Evolutionary conservation across 35 echinoderm and acorn worm genomes (phyloP), one percentile per base, ranked within the genome.

Genomic region (Holothuria glaberrima): DNA sequence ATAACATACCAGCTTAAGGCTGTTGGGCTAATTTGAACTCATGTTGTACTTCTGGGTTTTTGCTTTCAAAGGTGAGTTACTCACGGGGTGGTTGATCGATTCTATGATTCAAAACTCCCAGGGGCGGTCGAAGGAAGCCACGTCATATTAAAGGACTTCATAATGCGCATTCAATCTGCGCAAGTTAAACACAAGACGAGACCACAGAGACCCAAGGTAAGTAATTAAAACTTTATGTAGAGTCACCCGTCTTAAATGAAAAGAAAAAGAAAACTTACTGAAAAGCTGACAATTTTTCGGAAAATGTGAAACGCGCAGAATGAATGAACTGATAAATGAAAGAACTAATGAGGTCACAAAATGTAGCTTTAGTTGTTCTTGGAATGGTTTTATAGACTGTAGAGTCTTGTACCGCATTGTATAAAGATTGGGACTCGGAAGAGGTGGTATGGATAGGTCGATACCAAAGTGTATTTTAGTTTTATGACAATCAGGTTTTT

Each of bases 101-200:
- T 44, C 32, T 25, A 25, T 76, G 72, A 76, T 36, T 76, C 72
- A 76, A 44, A 44, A 34, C 72, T 76, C 72, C 72, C 72, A 76
- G 72, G 72, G 72, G 72, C 72, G 34, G 72, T 76, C 72, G 34
- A 44, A 25, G 72, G 72, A 76, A 76, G 46, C 30, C 72, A 76
- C 72, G 72, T 76, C 72, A 76, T 76, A 34, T 34, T 41, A 76
- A 76, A 76, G 41, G 35, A 76, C 33, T 76, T 76, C 7, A 76
- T 76, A 76, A 76, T 76, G 72, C 72, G 72, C 72, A 76, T 22
- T 44, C 36, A 76, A 76, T 76, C 72, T 76, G 72, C 72, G 72
- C 72, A 76, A 76, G 46, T 76, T 45, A 76, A 76, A 76, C 72
- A 76, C 44, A 46, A 46, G 10, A 46, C 10, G 44, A 46, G 44